Percentiles rank a stretch among this genome's conserved stretches.
Evolutionary conservation across 2,113 vertebrate genomes (phyloP).

Genomic region (Piliocolobus tephrosceles): DNA sequence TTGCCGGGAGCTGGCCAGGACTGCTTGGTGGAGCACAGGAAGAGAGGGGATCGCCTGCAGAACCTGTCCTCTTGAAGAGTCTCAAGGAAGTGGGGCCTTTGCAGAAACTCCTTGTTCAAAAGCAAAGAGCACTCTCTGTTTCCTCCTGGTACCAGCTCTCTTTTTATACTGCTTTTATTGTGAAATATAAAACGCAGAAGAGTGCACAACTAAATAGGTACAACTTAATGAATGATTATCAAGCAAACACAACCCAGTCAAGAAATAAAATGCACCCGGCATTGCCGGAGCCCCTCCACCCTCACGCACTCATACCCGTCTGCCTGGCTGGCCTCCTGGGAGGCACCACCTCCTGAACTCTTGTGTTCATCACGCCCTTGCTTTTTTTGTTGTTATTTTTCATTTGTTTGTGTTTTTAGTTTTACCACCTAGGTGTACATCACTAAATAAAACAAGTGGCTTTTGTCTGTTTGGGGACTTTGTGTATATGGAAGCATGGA

Average conservation of each 20-base stretch:
- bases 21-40: not conserved
- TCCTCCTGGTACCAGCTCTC: not conserved
- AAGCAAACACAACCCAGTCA: not conserved
- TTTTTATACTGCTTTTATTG: not conserved
- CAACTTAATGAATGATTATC: not conserved
- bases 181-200: not conserved
- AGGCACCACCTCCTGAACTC: not conserved
- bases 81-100: not conserved
- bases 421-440: not conserved
- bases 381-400: not conserved
- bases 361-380: not conserved
- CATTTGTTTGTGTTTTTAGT: not conserved
- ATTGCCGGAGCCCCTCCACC: rapidly evolving
- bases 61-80: rapidly evolving
- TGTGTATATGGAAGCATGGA: rapidly evolving
- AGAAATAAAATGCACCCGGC: not conserved
- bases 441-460: not conserved
- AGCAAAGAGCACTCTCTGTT: not conserved
- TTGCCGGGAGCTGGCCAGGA: rapidly evolving
- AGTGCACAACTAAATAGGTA: rapidly evolving
- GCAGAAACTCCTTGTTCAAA: not conserved
- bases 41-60: not conserved
- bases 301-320: rapidly evolving
- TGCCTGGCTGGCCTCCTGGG: too few species aligned
- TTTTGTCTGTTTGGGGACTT: not conserved